Base-by-base conservation (phyloP, 2,888 invertebrate species). In the Callimorpha dominula region DNA sequence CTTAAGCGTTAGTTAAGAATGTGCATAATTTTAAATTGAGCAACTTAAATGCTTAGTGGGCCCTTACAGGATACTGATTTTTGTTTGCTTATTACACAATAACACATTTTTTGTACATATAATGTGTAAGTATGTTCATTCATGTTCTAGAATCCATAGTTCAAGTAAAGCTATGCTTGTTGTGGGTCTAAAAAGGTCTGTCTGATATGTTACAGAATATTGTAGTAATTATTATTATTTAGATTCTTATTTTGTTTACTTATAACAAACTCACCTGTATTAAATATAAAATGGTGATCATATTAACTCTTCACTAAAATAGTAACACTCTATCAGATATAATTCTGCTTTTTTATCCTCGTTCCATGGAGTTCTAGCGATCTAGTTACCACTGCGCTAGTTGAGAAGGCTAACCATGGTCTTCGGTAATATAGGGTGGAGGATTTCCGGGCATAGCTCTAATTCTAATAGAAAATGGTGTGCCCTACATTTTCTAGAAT, bases 11-110 rank as follows among this genome's bases (percentile, higher is more conserved):
- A 73, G 70, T 71, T 77, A 70, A 70, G 70, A 75, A 78, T 82
- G 76, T 75, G 83, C 81, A 83, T 81, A 72, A 60, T 69, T 66
- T 65, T 70, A 20, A 20, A 69, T 43, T 63, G 46, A 68, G 54
- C 31, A 63, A 62, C 42, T 31, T 40, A 20, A 57, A 57, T 60
- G 65, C n/a, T n/a, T 42, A 9, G 43, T 43, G 17, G n/a, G n/a
- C 20, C 17, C 50, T 62, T 68, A 31, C 43, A 14, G 43, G 54
- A 42, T 20, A 57, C 7, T 54, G 14, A 12, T 60, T 60, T 31
- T 57, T 49, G 1, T 31, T 31, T 5, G n/a, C n/a, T n/a, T n/a
- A n/a, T n/a, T n/a, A n/a, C n/a, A n/a, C n/a, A n/a, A n/a, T n/a
- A n/a, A n/a, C n/a, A n/a, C n/a, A n/a, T n/a, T 20, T 57, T 14